Base-by-base conservation (phyloP, 2,888 invertebrate species). In the Sphinx pinastri region DNA sequence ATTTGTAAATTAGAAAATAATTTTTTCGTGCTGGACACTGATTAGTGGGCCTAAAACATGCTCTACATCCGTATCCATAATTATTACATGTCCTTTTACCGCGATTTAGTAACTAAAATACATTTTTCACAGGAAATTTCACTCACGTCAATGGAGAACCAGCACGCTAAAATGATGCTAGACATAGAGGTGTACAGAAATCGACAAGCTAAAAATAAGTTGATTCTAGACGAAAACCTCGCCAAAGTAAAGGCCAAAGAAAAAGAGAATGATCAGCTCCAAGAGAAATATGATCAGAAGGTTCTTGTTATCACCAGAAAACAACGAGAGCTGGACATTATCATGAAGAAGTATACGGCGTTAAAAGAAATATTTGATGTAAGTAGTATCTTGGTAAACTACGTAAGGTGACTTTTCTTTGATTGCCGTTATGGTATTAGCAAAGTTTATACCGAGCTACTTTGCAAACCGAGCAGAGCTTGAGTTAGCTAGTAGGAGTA, bases 121-220 rank as follows among this genome's bases (percentile, higher is more conserved):
- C 12, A 49, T 13, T 60, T 51, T 59, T 55, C 70, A 59, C 82
- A 95, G 91, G 96, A 96, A 88, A 89, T 95, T 72, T 78, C 89
- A 6, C 78, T 95, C 59, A 89, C 90, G 71, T 84, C 93, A 69
- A 89, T 94, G 76, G 96, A 96, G 83, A 95, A 95, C 76, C 89
- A 93, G 54, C 95, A 95, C 76, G 95, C 95, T 0, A 94, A 94
- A 74, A 83, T 94, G 71, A 85, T 95, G 82, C 88, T 93, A 74
- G 96, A 96, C 81, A 95, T 95, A 70, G 96, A 96, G 79, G 93
- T 91, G 74, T 92, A 91, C 71, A 88, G 86, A 71, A 94, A 79
- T 75, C 89, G 78, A 60, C 94, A 84, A 80, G 90, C 77, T 60
- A 91, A 80, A 78, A 92, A 92, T 75, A 84, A 85, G n/a, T 58